Conservation (phyloP, 2,113 vertebrate species). For the Zapus hudsonius region DNA sequence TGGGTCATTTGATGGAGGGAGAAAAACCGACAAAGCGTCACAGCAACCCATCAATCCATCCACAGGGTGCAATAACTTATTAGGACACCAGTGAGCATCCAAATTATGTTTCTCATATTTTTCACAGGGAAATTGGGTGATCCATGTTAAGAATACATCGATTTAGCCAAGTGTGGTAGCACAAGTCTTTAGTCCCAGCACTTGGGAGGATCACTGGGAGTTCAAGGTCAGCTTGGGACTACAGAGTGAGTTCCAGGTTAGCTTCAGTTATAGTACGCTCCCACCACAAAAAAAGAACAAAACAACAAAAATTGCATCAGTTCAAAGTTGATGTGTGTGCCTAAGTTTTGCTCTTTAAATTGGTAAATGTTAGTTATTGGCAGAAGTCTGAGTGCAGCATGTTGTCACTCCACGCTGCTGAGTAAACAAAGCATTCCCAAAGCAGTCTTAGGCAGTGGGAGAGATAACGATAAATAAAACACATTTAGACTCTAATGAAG, state of each 20-base stretch:
- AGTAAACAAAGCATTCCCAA: background rate
- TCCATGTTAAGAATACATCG: background rate
- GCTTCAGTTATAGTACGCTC: no score
- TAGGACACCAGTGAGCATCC: fast-evolving
- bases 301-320: no score
- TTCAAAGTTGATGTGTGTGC: background rate
- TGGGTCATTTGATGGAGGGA: fast-evolving
- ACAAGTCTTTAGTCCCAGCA: no score
- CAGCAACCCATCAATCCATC: background rate
- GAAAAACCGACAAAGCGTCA: fast-evolving
- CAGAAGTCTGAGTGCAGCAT: fast-evolving
- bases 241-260: no score
- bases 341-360: background rate
- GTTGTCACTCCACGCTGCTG: fast-evolving
- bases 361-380: background rate
- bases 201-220: no score
- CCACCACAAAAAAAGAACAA: no score
- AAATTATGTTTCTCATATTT: fast-evolving
- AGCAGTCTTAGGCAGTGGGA: background rate
- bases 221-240: no score
- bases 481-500: background rate
- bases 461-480: background rate
- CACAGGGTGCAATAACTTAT: no score
- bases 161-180: no score
- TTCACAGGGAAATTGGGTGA: background rate